Base-by-base conservation (phyloP, 2,113 vertebrate genomes). In the Oryzias javanicus region DNA sequence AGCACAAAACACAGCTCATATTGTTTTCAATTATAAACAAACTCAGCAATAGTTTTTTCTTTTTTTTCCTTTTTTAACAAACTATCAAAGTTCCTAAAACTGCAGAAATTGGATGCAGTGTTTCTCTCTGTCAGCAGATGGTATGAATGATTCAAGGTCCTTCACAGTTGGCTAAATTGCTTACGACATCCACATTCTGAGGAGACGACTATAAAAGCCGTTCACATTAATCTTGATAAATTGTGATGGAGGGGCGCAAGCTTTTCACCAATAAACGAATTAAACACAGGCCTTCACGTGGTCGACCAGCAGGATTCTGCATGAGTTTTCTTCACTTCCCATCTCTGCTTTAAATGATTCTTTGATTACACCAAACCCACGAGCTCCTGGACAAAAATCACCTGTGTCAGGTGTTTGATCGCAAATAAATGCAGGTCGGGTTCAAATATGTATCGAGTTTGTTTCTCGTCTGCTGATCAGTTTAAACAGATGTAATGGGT, bases 181-280 rank as follows among this genome's bases (percentile, higher is more conserved):
- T 83, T 65, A 64, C 62, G 64, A 17, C 49, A 46, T 59, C 55
- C 10, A 48, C 56, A 70, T 77, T 59, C 59, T 61, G 56, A 67
- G 61, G 48, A 60, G 65, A 62, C 19, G 50, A 64, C 59, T 57
- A 22, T 40, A 70, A 62, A 54, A 74, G 29, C 60, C 64, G 70
- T 79, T 84, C 76, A 67, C 68, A 64, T 47, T 65, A 76, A 76
- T 75, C 76, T 76, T 81, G 71, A 81, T 81, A 84, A 82, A 56
- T 67, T 64, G 73, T 78, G 75, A 83, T 76, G 27, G 69, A 72
- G 67, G 60, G 59, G 51, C 56, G 51, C 27, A 61, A 1, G 24
- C 6, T 79, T 78, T 51, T 73, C 70, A 76, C 49, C 68, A 84
- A 82, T 82, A 67, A 84, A 84, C 65, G 56, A 83, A 78, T 81